Evolutionary conservation across 2,797 vertebrate species (phyloP).

Genomic region (Cynopterus sphinx): DNA sequence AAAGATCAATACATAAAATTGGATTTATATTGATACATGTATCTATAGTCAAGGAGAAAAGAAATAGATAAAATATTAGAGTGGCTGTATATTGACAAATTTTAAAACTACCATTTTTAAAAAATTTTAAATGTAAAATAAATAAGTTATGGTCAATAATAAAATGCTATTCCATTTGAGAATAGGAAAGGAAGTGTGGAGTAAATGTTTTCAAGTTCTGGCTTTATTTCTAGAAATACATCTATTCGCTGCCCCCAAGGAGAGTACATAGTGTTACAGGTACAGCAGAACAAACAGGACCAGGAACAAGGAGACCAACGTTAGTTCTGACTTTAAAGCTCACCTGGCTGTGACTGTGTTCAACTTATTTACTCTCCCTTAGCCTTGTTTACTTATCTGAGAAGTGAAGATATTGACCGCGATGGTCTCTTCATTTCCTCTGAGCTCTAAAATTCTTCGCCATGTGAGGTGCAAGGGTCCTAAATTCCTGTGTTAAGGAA

Average conservation of each 20-base stretch:
- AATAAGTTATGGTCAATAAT: not conserved
- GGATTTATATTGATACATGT: not conserved
- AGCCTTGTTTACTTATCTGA: constrained; percentile 1
- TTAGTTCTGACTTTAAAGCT: not conserved
- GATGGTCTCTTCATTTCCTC: not conserved
- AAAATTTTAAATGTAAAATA: not conserved
- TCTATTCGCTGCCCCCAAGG: not conserved
- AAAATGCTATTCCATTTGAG: not conserved
- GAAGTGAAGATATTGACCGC: not conserved
- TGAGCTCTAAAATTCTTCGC: not conserved
- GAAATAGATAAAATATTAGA: not conserved
- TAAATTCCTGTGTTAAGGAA: not conserved
- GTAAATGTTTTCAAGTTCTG: not conserved
- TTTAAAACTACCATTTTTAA: not conserved
- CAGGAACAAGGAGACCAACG: not conserved
- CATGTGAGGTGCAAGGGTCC: not conserved
- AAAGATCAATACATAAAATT: not conserved
- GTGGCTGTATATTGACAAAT: not conserved
- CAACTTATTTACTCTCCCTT: not conserved
- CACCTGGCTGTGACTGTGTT: not conserved
- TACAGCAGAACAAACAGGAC: not conserved
- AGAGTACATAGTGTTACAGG: not conserved
- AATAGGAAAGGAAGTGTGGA: not conserved
- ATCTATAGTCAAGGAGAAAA: not conserved
- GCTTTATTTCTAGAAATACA: not conserved